phyloP scores from a whole-genome alignment of 2,113 vertebrate genomes.

The Pteruthius melanotis region DNA sequence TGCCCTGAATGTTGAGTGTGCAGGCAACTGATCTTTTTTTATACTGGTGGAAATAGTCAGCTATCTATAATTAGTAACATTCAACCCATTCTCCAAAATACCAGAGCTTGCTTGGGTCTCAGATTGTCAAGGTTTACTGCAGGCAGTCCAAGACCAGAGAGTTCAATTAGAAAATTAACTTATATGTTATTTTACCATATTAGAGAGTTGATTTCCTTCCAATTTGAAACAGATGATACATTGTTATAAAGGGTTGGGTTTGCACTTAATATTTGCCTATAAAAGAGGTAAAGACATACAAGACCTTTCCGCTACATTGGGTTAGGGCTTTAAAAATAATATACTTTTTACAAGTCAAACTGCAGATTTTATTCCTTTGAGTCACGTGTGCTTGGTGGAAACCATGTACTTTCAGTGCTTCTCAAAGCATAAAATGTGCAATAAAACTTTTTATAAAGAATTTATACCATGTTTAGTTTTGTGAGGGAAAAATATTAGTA shows the following conservation, averaged over 20 bases:
- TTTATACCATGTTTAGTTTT: slow-evolving; percentile 55
- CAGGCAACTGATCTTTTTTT: background rate
- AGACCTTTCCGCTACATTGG: slow-evolving; percentile 68
- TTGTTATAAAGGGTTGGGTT: slow-evolving; percentile 67
- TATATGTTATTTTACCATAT: slow-evolving; percentile 69
- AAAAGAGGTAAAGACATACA: slow-evolving; percentile 68
- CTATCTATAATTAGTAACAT: slow-evolving; percentile 41
- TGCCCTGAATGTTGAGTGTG: background rate
- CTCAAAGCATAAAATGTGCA: slow-evolving; percentile 57
- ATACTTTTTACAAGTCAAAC: slow-evolving; percentile 64
- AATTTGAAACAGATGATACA: slow-evolving; percentile 71
- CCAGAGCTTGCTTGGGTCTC: background rate
- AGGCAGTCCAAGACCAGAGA: slow-evolving; percentile 52
- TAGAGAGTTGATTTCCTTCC: slow-evolving; percentile 74
- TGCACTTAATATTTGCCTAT: slow-evolving; percentile 68
- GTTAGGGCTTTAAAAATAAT: slow-evolving; percentile 62
- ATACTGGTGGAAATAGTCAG: background rate
- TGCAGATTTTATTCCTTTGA: slow-evolving; percentile 61
- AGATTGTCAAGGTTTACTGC: slow-evolving; percentile 58
- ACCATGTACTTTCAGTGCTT: slow-evolving; percentile 39
- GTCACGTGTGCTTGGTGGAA: slow-evolving; percentile 53
- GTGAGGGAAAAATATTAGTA: slow-evolving; percentile 18
- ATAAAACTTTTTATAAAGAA: slow-evolving; percentile 51
- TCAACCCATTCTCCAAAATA: background rate
- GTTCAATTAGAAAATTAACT: slow-evolving; percentile 71